Percentiles rank a stretch among this genome's conserved stretches.
phyloP scores from a whole-genome alignment of 2,888 invertebrate species.

The Rhogogaster chlorosoma region DNA sequence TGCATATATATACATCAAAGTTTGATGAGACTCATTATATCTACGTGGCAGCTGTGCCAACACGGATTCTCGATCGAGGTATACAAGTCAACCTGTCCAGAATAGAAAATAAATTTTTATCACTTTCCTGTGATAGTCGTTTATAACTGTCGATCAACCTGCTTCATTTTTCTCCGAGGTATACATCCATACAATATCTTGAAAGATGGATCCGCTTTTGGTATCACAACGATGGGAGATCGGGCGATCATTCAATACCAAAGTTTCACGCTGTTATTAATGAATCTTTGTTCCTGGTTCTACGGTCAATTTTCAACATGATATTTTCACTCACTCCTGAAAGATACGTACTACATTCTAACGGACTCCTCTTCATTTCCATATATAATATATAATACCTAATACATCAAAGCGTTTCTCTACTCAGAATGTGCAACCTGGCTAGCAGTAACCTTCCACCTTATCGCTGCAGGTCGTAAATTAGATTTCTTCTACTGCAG shows the following conservation, averaged over 20 bases:
- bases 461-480: conserved; percentile 38
- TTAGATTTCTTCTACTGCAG: neutral
- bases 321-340: neutral
- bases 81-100: neutral
- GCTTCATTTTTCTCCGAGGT: conserved; percentile 28
- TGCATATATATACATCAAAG: neutral
- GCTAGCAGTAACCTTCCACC: conserved; percentile 33
- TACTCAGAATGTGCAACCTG: neutral
- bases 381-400: neutral
- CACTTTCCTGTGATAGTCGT: neutral
- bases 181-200: conserved; percentile 16
- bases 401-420: neutral
- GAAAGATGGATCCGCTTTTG: conserved; percentile 20
- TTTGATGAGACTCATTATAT: neutral
- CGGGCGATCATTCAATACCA: neutral
- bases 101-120: conserved; percentile 12
- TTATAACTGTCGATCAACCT: conserved; percentile 28
- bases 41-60: neutral
- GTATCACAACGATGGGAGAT: neutral
- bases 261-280: conserved; percentile 1
- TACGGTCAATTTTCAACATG: neutral
- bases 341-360: neutral
- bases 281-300: neutral
- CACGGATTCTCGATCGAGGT: neutral
- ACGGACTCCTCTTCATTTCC: neutral